Percentiles rank a stretch among this genome's conserved stretches.
These are phyloP conservation scores for Antitype chi DNA, from an alignment of 2,888 invertebrate species.

Conservation along the genomic window DNA sequence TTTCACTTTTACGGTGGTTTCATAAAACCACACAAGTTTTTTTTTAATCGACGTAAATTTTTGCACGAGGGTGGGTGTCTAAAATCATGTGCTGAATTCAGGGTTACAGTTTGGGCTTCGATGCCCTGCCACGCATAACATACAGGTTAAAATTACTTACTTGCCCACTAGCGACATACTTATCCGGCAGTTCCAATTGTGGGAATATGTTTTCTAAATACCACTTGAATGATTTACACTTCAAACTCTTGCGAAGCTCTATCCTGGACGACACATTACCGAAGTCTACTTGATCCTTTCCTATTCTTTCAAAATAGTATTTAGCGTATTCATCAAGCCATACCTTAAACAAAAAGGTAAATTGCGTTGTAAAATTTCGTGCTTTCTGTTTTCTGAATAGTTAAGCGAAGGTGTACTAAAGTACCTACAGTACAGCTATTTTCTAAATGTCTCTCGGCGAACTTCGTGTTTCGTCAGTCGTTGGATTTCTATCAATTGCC, in stretches of 20 bases:
- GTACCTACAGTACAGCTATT: neutral
- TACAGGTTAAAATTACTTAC: slow-evolving; percentile 88
- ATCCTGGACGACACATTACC: slow-evolving; percentile 96
- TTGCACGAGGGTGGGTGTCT: no score
- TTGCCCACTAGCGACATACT: slow-evolving; percentile 98
- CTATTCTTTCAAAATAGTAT: slow-evolving; percentile 99
- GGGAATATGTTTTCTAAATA: slow-evolving; percentile 99
- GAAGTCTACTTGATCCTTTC: slow-evolving; percentile 96
- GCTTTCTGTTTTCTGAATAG: neutral
- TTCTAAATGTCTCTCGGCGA: no score
- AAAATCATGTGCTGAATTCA: no score
- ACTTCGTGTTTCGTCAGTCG: no score
- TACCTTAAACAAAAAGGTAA: slow-evolving; percentile 88
- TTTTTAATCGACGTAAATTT: no score
- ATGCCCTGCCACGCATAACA: no score
- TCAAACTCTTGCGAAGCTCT: slow-evolving; percentile 93
- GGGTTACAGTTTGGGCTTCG: no score
- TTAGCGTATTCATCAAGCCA: slow-evolving; percentile 99
- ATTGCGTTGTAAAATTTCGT: neutral
- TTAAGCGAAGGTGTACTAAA: neutral
- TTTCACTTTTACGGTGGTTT: no score
- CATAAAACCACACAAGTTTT: no score
- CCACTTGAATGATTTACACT: slow-evolving; percentile 99
- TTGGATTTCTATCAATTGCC: no score
- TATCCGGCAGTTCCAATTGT: slow-evolving; percentile 98